phyloP scores from a whole-genome alignment of 2,888 invertebrate species.

The Hybos culiciformis region DNA sequence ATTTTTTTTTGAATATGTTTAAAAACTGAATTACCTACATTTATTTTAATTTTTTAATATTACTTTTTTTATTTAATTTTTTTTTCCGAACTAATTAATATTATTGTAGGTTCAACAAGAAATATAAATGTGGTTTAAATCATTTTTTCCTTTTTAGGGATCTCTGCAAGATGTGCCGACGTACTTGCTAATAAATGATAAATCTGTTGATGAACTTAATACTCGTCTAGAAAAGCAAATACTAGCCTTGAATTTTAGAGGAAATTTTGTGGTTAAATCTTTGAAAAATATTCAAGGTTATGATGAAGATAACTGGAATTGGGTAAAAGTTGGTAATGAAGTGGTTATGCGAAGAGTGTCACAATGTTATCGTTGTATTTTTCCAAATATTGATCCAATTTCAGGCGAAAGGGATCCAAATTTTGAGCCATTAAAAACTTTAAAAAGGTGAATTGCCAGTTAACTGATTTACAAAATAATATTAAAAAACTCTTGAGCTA shows the following conservation, averaged over 20 bases:
- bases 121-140: not conserved
- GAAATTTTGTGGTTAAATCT: constrained; percentile 50
- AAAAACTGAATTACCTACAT: too few relatives aligned
- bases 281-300: constrained; percentile 40
- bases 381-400: constrained; percentile 55
- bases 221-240: constrained; percentile 39
- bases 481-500: too few relatives aligned
- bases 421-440: constrained; percentile 49
- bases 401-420: constrained; percentile 46
- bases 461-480: not conserved
- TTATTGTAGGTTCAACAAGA: not conserved
- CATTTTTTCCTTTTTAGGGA: constrained; percentile 31
- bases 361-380: constrained; percentile 44
- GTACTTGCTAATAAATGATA: constrained; percentile 51
- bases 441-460: constrained; percentile 41
- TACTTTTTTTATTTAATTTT: too few relatives aligned
- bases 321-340: constrained; percentile 47
- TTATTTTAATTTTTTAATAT: too few relatives aligned
- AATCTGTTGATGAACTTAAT: constrained; percentile 54
- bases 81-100: too few relatives aligned
- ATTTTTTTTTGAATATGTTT: not conserved
- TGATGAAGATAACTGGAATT: constrained; percentile 59
- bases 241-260: constrained; percentile 45
- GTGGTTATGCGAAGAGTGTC: constrained; percentile 21
- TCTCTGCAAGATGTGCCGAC: constrained; percentile 52